These are phyloP conservation scores for Amniataba percoides DNA, from an alignment of 2,797 vertebrate genomes.

Conservation along the genomic window DNA sequence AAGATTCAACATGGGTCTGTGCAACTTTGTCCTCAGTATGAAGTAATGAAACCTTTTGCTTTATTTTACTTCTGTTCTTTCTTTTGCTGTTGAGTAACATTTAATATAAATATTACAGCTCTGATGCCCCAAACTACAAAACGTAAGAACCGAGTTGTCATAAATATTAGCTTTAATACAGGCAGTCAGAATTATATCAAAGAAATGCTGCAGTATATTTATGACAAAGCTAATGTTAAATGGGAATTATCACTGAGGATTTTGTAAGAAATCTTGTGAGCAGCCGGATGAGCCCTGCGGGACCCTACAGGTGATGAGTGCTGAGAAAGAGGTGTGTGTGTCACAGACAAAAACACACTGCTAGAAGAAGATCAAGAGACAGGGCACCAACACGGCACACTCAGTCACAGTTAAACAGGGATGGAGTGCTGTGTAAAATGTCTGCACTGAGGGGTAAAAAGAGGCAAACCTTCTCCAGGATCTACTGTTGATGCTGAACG, in stretches of 20 bases:
- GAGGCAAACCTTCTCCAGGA: background rate
- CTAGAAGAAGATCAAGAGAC: constrained; percentile 26
- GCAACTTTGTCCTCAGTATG: too few species aligned
- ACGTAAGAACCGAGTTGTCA: too few species aligned
- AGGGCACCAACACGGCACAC: background rate
- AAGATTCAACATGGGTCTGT: too few species aligned
- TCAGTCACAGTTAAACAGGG: constrained; percentile 30
- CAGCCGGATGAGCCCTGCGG: constrained; percentile 26
- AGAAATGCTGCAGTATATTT: background rate
- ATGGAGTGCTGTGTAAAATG: constrained; percentile 28
- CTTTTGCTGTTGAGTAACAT: background rate
- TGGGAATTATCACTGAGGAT: background rate
- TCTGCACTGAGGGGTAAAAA: constrained; percentile 6
- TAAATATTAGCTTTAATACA: background rate
- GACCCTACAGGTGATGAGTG: constrained; percentile 15
- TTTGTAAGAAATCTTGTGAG: constrained; percentile 4
- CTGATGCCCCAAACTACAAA: background rate
- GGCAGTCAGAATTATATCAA: constrained; percentile 10
- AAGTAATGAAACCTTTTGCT: background rate
- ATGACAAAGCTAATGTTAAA: background rate
- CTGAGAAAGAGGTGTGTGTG: constrained; percentile 13
- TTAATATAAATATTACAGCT: too few species aligned
- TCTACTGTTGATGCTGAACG: background rate
- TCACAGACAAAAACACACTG: constrained; percentile 26
- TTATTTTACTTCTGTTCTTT: background rate